Base-by-base conservation (phyloP, 1,140 invertebrate species). In the Formica exsecta region DNA sequence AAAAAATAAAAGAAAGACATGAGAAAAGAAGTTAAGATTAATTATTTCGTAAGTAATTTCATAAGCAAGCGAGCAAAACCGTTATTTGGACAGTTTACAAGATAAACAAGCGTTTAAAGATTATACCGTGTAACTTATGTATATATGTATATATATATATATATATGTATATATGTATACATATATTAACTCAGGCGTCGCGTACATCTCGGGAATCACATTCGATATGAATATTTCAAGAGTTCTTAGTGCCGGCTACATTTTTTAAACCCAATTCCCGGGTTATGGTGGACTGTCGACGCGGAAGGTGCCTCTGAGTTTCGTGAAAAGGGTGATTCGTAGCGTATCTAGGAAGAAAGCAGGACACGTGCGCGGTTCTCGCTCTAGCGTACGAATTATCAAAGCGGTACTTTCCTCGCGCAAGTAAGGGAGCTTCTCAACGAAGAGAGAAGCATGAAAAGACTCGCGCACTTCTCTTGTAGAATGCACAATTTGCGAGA, bases 191-290 rank as follows among this genome's bases (percentile, higher is more conserved):
- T 74, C 54, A 36, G 48, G 32, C 29, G 22, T 22, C 32, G 70
- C 36, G 8, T 38, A 62, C 7, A 51, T n/a, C 62, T 57, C 41
- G n/a, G 64, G 59, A 79, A 92, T 86, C 87, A 87, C 85, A 79
- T 85, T 70, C 32, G 22, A 25, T 68, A 70, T 93, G 90, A 94
- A 94, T 94, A 93, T 93, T 94, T 94, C 86, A 93, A 32, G 70
- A 79, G 85, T 90, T 89, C 92, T 94, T 94, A 94, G 84, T 76
- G 77, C 68, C 61, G 59, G 85, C 61, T 94, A 88, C 90, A 94
- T 94, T 93, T 94, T 94, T 94, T 79, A 94, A 92, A 93, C 86
- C 89, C 93, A 94, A 93, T 94, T 93, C 89, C 91, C 81, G 41
- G 81, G 81, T 90, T 91, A 90, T 65, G 71, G 68, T 36, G 71